Percentiles rank a stretch among this genome's conserved stretches.
Conservation (phyloP, 2,888 invertebrate genomes). For the Drosophila austrosaltans region DNA sequence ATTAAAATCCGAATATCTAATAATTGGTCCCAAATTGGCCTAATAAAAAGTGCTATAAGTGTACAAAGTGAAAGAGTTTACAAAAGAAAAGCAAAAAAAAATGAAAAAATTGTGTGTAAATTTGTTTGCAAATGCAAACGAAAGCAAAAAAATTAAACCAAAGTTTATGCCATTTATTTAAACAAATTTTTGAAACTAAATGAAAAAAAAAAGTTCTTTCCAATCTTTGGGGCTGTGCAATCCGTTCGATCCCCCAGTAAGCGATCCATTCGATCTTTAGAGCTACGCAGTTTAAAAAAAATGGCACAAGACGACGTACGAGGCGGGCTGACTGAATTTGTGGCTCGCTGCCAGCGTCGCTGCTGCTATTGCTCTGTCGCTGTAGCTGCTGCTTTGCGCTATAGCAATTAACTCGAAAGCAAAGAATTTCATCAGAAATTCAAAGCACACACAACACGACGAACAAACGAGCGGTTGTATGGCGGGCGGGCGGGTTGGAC, state of each 20-base stretch:
- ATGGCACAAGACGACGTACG: constrained; percentile 63
- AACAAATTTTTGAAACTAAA: constrained; percentile 8
- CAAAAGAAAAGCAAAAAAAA: neutral
- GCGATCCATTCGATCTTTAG: constrained; percentile 62
- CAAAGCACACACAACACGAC: constrained; percentile 66
- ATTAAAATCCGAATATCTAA: neutral
- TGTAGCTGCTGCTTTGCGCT: constrained; percentile 26
- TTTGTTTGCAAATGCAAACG: constrained; percentile 6
- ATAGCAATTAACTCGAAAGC: constrained; percentile 76
- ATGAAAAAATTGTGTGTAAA: neutral
- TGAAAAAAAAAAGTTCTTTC: constrained; percentile 31
- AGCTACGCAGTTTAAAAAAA: constrained; percentile 70
- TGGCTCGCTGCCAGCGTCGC: constrained; percentile 6
- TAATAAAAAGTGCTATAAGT: constrained; percentile 34
- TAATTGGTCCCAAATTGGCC: constrained; percentile 14
- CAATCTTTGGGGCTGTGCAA: constrained; percentile 21
- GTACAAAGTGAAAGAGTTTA: constrained; percentile 16
- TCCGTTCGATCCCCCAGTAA: constrained; percentile 24
- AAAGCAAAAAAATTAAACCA: constrained; percentile 22
- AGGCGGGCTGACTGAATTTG: constrained; percentile 7
- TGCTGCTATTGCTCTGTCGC: neutral
- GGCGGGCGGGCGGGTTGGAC: neutral
- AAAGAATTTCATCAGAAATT: constrained; percentile 81
- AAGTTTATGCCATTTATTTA: constrained; percentile 44
- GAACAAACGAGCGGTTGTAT: constrained; percentile 40